Base-by-base conservation (phyloP, 2,797 vertebrate species). In the Halcyon badia region DNA sequence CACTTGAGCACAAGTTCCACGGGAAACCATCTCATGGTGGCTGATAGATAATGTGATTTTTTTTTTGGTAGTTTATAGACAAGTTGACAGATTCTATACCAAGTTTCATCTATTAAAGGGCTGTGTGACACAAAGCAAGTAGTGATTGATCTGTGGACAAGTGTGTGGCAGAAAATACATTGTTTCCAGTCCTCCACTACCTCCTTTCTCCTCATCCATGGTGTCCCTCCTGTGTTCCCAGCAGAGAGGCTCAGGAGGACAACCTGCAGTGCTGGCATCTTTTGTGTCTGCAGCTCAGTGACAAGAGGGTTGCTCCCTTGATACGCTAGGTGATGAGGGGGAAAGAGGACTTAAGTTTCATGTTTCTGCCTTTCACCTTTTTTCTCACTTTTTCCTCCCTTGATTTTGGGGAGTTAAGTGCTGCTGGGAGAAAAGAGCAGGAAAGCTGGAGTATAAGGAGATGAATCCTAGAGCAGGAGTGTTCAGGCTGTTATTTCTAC, bases 401-500 rank as follows among this genome's bases (percentile, higher is more conserved):
- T 82, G 15, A 33, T 69, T 90, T 68, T 41, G 37, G 26, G 22
- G 51, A 73, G 14, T 52, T 71, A 54, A 31, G 14, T 44, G 22
- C 42, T 92, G 21, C 78, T 90, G 33, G 18, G 14, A 52, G 60
- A 64, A 80, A 83, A 80, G 10, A 8, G 1, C 30, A 14, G 16
- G 41, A 90, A 37, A 81, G 70, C 12, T 86, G 44, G 3, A 30
- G 80, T 83, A 44, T 52, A 56, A 60, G 39, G 21, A 80, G 41
- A 16, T 77, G 28, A 91, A 68, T 83, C 25, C 31, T 44, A 10
- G 31, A 79, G 42, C 5, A 91, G 10, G 19, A 66, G 7, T 61
- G 18, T 87, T 84, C 31, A 79, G 61, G 49, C 44, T 88, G 14
- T 75, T 88, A 39, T 46, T 95, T 80, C 69, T 78, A 11, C 42